Conservation (phyloP, 2,113 vertebrate species). For the Scomber colias region DNA sequence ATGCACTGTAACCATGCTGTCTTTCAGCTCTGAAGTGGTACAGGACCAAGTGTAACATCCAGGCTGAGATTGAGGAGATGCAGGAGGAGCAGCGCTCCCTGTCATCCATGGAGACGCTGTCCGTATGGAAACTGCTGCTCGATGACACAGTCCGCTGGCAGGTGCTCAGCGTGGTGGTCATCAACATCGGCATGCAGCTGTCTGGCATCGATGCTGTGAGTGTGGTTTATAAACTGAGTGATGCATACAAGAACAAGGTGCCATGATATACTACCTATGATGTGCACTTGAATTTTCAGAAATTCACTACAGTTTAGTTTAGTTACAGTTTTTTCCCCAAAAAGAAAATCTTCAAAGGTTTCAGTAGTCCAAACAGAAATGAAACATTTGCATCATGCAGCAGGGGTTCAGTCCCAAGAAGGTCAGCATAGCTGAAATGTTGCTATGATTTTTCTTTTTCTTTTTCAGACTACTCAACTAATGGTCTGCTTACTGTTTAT, state of each 20-base stretch:
- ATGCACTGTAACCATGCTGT: neutral
- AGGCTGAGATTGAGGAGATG: conserved; percentile 91
- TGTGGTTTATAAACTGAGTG: neutral
- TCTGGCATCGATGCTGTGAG: conserved; percentile 94
- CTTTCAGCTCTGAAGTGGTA: conserved; percentile 87
- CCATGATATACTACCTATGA: too few species aligned
- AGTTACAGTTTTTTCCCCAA: too few species aligned
- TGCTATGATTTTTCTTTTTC: too few species aligned
- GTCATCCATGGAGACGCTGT: conserved; percentile 82
- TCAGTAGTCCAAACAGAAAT: too few species aligned
- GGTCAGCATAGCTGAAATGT: too few species aligned
- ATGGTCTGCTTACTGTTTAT: too few species aligned
- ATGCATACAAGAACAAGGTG: neutral
- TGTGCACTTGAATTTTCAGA: too few species aligned
- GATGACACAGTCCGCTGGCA: conserved; percentile 88
- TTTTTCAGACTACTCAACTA: too few species aligned
- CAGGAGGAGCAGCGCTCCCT: conserved; percentile 89
- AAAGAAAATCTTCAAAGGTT: too few species aligned
- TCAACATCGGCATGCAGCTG: conserved; percentile 94
- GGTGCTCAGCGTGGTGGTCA: conserved; percentile 87
- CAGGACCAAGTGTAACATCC: conserved; percentile 86
- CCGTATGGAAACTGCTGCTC: conserved; percentile 84
- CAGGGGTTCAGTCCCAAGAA: too few species aligned
- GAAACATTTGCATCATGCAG: too few species aligned
- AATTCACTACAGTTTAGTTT: too few species aligned